Evolutionary conservation across 2,113 vertebrate species (phyloP), one percentile per base, ranked within the genome.

Genomic region (Corythaixoides concolor): DNA sequence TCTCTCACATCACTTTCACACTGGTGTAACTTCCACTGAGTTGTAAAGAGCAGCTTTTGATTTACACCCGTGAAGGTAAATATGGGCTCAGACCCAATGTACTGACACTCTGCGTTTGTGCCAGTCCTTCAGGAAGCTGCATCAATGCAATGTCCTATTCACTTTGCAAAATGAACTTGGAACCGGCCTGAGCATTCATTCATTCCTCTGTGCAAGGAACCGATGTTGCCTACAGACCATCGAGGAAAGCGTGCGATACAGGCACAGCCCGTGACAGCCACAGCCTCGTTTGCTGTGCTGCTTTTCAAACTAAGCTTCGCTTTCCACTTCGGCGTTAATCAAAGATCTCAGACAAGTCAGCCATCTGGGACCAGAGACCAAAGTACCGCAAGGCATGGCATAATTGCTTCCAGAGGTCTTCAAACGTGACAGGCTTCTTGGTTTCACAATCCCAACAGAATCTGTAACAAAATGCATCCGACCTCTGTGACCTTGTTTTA

Each of bases 341-440:
- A 93, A 62, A 80, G 58, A 80, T 90, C 58, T 76, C 72, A 64
- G 45, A 50, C 45, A 50, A 94, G 69, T 22, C 70, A 88, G 27
- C 68, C 84, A 83, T 30, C 41, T 67, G 80, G 47, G 49, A 37
- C 53, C 73, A 88, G 66, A 52, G 68, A 79, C 73, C 73, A 76
- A 82, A 82, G 45, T 12, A 50, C 9, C 55, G 86, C 75, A 90
- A 89, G 47, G 14, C 72, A 77, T 27, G 49, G 79, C 49, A 28
- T 86, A 89, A 91, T 81, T 80, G 32, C 43, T 95, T 92, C 80
- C 86, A 93, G 75, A 89, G 59, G 15, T 70, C 80, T 89, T 77
- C 91, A 92, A 27, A 90, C 24, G 28, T 49, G 67, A 53, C 81
- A 70, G 60, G 58, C 66, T 96, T 91, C 82, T 84, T 86, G 37